A percentile compares a stretch with the other conserved stretches of the same genome.
phyloP scores from a whole-genome alignment of 2,113 vertebrate genomes.

The Gymnocephalus cernua region DNA sequence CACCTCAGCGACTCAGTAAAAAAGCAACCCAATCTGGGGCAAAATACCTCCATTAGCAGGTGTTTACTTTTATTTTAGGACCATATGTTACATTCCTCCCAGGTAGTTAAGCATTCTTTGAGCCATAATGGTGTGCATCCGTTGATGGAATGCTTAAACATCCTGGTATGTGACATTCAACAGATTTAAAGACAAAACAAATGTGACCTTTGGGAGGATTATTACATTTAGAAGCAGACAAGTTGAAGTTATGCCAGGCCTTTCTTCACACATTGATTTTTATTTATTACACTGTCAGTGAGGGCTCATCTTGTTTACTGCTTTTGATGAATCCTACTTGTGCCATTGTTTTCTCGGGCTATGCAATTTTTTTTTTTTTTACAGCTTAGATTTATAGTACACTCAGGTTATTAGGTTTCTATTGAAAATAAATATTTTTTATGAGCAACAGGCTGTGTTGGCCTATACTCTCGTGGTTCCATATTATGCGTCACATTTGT shows the following conservation, averaged over 20 bases:
- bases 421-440: conserved; percentile 4
- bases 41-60: conserved; percentile 18
- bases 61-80: conserved; percentile 14
- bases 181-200: conserved; percentile 52
- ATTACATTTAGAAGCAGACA: conserved; percentile 17
- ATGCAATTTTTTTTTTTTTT: conserved; percentile 17
- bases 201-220: conserved; percentile 37
- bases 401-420: conserved; percentile 25
- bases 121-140: not conserved
- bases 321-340: conserved; percentile 26
- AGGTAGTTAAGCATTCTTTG: conserved; percentile 8
- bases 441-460: conserved; percentile 1
- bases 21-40: not conserved
- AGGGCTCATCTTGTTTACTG: conserved; percentile 31
- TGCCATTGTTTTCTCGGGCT: conserved; percentile 8
- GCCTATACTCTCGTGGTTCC: not conserved
- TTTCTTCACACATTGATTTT: conserved; percentile 30
- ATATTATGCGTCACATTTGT: not conserved
- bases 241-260: conserved; percentile 15
- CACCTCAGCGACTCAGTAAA: not conserved
- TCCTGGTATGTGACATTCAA: conserved; percentile 48
- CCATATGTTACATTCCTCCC: conserved; percentile 17
- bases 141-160: not conserved
- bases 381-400: conserved; percentile 13
- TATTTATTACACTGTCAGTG: conserved; percentile 33